Evolutionary conservation across 2,797 vertebrate genomes (phyloP), one percentile per base, ranked within the genome.

Genomic region (Etheostoma nigrum): DNA sequence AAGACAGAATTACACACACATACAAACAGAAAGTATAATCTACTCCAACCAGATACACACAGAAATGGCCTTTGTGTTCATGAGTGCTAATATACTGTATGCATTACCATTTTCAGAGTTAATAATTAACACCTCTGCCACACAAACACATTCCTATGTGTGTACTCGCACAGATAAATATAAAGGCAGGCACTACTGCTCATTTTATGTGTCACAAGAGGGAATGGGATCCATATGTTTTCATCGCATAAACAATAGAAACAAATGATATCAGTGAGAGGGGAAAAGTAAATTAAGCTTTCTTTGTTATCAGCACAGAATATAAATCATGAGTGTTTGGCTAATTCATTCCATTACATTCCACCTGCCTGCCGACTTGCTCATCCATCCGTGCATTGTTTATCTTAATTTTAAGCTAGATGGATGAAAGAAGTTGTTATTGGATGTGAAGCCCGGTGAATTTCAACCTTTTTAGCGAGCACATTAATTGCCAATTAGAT

Each of bases 281-380:
- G 33, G 74, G 44, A 58, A 78, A 65, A 88, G 76, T 40, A 83
- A 90, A 86, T 92, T 76, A 86, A 85, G 83, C 79, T 87, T 84
- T 88, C 83, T 87, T 82, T 88, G 78, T 77, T 89, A 87, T 91
- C 88, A 84, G 75, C 72, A 74, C 84, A 47, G 79, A 92, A 82
- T 93, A 93, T 94, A 88, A 94, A 93, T 94, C 91, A 93, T n/a
- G 54, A 84, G 76, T 64, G 81, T 86, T 88, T 89, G 79, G 81
- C 90, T 92, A 93, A 94, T 93, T 93, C 91, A 93, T 91, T 93
- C 88, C 83, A 93, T 95, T 93, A 92, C 69, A 81, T 88, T 74
- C 74, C 87, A 89, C 88, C 88, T 91, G 90, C 89, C 85, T 77
- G 78, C 88, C 9, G 80, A 86, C 76, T 74, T 85, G 83, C 77